Conservation (phyloP, 1,140 invertebrate species). For the Platyscapa corneri region DNA sequence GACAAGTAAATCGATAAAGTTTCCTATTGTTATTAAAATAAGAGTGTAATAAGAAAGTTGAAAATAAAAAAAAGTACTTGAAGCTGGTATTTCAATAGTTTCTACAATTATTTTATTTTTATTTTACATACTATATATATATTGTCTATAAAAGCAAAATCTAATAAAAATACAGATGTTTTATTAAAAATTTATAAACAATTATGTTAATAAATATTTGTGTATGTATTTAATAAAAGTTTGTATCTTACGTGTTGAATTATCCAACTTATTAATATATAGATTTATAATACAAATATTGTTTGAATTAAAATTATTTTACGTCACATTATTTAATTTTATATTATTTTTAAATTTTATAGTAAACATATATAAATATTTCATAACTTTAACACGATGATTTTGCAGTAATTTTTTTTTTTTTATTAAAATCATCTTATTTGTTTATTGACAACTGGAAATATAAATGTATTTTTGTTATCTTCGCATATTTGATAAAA, state of each 20-base stretch:
- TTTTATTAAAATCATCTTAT: background rate
- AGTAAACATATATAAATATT: too few species aligned
- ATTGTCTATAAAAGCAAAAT: too few species aligned
- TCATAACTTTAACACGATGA: background rate
- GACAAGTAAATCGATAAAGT: background rate
- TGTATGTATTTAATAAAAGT: too few species aligned
- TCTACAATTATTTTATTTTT: background rate
- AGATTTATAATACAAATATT: too few species aligned
- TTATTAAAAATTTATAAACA: too few species aligned
- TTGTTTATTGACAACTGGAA: background rate
- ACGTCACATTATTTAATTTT: too few species aligned
- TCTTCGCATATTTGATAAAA: constrained; percentile 16
- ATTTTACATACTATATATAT: too few species aligned
- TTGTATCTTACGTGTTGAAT: too few species aligned
- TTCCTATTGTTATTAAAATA: background rate
- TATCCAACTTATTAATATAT: too few species aligned
- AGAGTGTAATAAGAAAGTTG: background rate
- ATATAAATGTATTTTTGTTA: constrained; percentile 13
- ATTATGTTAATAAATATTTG: too few species aligned
- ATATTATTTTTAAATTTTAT: too few species aligned
- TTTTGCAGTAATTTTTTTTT: background rate
- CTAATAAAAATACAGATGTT: too few species aligned
- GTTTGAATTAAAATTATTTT: background rate
- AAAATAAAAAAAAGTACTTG: background rate
- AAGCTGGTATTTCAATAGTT: background rate